Evolutionary conservation across 2,888 invertebrate species (phyloP), one percentile per base, ranked within the genome.

Genomic region (Ptychoptera albimana): DNA sequence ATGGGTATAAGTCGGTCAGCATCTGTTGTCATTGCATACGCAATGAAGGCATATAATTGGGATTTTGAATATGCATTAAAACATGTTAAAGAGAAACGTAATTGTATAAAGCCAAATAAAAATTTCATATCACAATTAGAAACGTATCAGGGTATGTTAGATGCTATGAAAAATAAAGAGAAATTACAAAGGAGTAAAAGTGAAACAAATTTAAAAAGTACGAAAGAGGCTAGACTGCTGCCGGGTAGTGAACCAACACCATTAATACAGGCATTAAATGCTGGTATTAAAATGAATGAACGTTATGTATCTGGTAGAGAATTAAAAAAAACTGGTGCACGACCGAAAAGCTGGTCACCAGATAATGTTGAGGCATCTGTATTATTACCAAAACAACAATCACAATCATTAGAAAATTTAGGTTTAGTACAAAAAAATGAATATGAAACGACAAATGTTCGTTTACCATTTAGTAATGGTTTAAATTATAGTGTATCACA

Each of bases 1-100:
- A 97, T 97, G 93, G 98, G 98, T 16, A 89, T 98, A 49, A 96
- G 94, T 63, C 74, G 97, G 51, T 97, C 97, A 16, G 96, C 97
- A 6, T 94, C 94, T 2, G 96, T 96, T 23, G 97, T 96, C 23
- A 92, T 96, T 57, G 96, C 96, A 0, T 96, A 92, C 68, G 88
- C 92, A 16, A 98, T 98, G 97, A 97, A 97, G 67, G 91, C 92
- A 14, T 86, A 85, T 66, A 85, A 87, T 60, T 92, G 91, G 92
- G 82, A 87, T 57, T 83, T 94, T 57, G 77, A 84, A 48, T 79
- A 84, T 55, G 92, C 97, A 2, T 70, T 88, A 55, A 78, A 82
- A 49, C 86, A 88, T 66, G 96, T 97, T 0, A 92, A 89, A 64
- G 75, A 82, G 48, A 86, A 87, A 59, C 74, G 98, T 23, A 86